phyloP scores from a whole-genome alignment of 2,797 vertebrate genomes.

The Macrochelys suwanniensis region DNA sequence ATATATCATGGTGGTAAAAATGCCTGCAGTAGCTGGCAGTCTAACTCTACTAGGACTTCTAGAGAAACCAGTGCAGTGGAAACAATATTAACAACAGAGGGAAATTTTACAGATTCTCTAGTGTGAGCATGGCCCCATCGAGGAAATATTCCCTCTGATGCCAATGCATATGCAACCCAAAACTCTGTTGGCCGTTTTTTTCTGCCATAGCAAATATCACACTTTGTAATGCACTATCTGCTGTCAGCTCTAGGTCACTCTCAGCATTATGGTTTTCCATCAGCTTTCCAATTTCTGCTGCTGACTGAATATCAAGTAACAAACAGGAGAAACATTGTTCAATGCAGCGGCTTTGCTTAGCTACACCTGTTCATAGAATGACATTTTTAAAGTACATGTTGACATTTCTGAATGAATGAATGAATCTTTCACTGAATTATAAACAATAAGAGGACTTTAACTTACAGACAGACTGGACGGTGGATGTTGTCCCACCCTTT shows the following conservation, averaged over 20 bases:
- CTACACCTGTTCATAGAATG: neutral
- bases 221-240: neutral
- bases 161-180: neutral
- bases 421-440: neutral
- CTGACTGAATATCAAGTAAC: neutral
- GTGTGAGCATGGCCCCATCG: neutral
- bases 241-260: neutral
- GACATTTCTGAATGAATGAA: neutral
- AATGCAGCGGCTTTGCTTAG: neutral
- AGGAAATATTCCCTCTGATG: neutral
- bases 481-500: constrained; percentile 53
- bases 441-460: neutral
- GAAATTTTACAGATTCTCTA: neutral
- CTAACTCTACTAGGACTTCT: neutral
- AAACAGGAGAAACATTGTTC: neutral
- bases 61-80: neutral
- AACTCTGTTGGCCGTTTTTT: neutral
- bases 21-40: neutral
- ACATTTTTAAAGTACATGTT: neutral
- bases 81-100: neutral
- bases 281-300: neutral
- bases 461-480: constrained; percentile 64
- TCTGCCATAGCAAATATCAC: neutral
- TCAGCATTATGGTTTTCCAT: neutral
- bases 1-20: neutral